Conservation (phyloP, 1,140 invertebrate genomes). For the Drosophila fuyamai region DNA sequence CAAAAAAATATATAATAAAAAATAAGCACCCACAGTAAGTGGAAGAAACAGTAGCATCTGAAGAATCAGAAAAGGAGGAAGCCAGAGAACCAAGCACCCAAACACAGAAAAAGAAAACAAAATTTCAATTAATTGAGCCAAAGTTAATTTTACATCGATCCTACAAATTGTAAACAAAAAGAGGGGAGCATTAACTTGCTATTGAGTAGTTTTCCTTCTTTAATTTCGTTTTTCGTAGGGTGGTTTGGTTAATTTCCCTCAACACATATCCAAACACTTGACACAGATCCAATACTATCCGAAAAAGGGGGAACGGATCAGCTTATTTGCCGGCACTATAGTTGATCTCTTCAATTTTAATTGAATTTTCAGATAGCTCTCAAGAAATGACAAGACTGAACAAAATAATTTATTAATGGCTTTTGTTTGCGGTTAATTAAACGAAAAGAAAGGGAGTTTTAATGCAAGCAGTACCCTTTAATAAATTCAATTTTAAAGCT, state of each 20-base stretch:
- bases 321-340: constrained; percentile 45
- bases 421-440: too few relatives aligned
- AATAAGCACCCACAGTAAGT: not conserved
- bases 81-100: not conserved
- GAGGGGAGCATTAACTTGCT: not conserved
- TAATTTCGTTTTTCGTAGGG: constrained; percentile 8
- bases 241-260: constrained; percentile 43
- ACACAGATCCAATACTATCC: constrained; percentile 24
- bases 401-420: not conserved
- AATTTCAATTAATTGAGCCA: constrained; percentile 18
- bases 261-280: constrained; percentile 43
- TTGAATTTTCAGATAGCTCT: constrained; percentile 20
- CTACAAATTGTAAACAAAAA: constrained; percentile 40
- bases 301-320: not conserved
- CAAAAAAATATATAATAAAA: constrained; percentile 6
- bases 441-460: too few relatives aligned
- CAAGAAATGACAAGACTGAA: not conserved
- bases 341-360: constrained; percentile 36
- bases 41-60: constrained; percentile 3
- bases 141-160: constrained; percentile 31
- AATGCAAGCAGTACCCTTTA: too few relatives aligned
- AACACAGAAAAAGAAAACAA: constrained; percentile 12
- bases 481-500: too few relatives aligned
- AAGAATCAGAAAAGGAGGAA: not conserved
- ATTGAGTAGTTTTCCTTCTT: constrained; percentile 6